phyloP scores from a whole-genome alignment of 2,113 vertebrate genomes.

The Bathybates hornii region DNA sequence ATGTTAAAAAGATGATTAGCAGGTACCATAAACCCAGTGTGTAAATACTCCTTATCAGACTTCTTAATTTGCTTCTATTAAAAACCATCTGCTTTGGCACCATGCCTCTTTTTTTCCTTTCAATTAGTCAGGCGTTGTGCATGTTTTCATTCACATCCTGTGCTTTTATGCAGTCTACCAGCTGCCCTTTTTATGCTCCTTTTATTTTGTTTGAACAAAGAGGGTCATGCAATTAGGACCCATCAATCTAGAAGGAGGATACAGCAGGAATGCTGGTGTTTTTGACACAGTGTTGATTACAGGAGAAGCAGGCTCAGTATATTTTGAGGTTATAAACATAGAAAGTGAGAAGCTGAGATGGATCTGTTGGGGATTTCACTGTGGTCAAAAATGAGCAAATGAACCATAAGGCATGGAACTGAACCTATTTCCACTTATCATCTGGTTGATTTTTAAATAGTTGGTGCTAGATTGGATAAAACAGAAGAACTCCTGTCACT shows the following conservation, averaged over 20 bases:
- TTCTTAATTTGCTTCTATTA: not conserved
- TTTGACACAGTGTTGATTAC: not conserved
- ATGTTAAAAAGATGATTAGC: not conserved
- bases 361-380: not conserved
- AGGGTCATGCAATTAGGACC: not conserved
- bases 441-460: not conserved
- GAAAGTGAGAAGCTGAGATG: not conserved
- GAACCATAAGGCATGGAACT: not conserved
- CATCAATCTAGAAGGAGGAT: conserved; percentile 9
- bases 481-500: not conserved
- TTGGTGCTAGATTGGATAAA: not conserved
- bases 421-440: not conserved
- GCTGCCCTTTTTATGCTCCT: not conserved
- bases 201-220: not conserved
- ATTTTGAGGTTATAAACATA: not conserved
- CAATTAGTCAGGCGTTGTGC: not conserved
- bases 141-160: not conserved
- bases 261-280: not conserved
- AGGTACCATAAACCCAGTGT: not conserved
- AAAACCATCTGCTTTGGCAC: not conserved
- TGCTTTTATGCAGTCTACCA: not conserved
- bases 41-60: not conserved
- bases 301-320: not conserved
- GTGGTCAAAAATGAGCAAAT: not conserved
- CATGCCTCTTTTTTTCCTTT: not conserved